Base-by-base conservation (phyloP, 2,888 invertebrate genomes). In the Unio delphinus region DNA sequence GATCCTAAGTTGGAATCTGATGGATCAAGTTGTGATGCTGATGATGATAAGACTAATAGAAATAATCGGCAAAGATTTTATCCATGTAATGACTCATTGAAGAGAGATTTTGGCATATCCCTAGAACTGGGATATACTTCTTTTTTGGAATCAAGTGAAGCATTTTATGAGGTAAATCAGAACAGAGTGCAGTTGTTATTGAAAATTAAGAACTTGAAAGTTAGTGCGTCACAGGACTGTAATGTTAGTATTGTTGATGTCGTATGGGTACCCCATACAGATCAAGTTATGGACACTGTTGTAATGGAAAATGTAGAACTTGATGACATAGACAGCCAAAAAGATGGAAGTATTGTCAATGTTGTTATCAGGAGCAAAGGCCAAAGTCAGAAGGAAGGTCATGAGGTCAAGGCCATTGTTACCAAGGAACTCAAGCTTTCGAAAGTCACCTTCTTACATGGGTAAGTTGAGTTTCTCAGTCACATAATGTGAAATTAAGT, bases 251-350 rank as follows among this genome's bases (percentile, higher is more conserved):
- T 64, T 55, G 68, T 75, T 34, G 74, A 69, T 58, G 68, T 77
- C 34, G 65, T 77, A 17, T 74, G 73, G 17, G 59, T 77, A 15
- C 73, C 75, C 7, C 56, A 64, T 1, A 45, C 57, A 23, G 76
- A 75, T 17, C 68, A 7, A 58, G 65, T 71, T 26, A 69, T 68
- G 30, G 63, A 73, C 30, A 23, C 75, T 65, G 57, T 75, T 26
- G 45, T 76, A 62, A 65, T 77, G n/a, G 76, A 77, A 61, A 61
- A 77, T 63, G 45, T 75, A 18, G 71, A 70, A 20, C 72, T 77
- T 58, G 75, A 73, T 30, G 67, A 70, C 58, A 61, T 77, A 26
- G 65, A 65, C 57, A 56, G 57, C 18, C 64, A 68, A 23, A 55
- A 55, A n/a, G 75, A 77, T n/a, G 77, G 77, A 61, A 72, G 73